Percentiles rank a stretch among this genome's conserved stretches.
phyloP scores from a whole-genome alignment of 2,113 vertebrate species.

The Riparia riparia region DNA sequence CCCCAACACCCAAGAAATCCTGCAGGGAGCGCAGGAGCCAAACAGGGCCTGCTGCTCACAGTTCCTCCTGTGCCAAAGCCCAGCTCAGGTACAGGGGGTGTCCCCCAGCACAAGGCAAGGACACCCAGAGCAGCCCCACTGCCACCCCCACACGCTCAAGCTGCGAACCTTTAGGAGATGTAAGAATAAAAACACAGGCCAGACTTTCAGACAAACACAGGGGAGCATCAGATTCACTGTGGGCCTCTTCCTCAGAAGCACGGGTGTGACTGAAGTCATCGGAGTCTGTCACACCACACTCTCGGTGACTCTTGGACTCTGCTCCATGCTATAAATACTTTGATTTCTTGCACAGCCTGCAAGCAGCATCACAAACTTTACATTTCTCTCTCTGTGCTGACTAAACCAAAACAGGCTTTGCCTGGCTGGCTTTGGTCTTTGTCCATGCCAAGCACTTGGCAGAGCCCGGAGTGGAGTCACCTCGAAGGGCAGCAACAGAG shows the following conservation, averaged over 20 bases:
- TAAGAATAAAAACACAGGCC: neutral
- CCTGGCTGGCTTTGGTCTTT: neutral
- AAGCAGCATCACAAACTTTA: neutral
- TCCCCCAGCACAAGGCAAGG: fast-evolving
- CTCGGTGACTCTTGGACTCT: neutral
- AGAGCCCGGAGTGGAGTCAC: neutral
- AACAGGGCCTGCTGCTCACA: neutral
- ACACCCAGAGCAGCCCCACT: neutral
- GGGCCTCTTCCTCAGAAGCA: neutral
- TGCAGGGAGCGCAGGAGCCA: neutral
- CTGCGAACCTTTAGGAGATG: neutral
- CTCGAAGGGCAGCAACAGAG: neutral
- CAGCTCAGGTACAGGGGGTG: neutral
- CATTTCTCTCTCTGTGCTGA: neutral
- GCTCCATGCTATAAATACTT: neutral
- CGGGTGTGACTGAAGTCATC: neutral
- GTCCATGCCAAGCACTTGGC: neutral
- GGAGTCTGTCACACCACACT: neutral
- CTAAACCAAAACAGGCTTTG: neutral
- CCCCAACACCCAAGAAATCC: neutral
- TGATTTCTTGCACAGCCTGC: neutral
- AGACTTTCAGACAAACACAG: neutral
- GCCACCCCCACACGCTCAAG: neutral
- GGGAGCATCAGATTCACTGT: neutral
- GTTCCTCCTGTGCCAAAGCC: neutral